A percentile compares a stretch with the other conserved stretches of the same genome.
These are phyloP conservation scores for Neelides folsomi DNA, from an alignment of 2,888 invertebrate genomes.

Conservation along the genomic window DNA sequence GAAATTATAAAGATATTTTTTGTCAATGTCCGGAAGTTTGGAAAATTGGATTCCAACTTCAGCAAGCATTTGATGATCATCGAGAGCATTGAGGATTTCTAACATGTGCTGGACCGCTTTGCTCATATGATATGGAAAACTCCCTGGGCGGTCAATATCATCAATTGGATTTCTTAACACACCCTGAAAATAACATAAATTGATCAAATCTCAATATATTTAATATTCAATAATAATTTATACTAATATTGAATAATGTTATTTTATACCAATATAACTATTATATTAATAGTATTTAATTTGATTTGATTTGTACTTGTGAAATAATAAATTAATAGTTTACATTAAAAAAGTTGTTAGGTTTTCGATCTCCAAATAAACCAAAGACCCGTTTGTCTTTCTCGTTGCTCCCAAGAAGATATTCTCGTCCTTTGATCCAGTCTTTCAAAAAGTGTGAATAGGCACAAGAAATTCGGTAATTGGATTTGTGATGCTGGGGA, in stretches of 20 bases:
- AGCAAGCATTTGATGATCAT: constrained; percentile 64
- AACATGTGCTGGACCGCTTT: constrained; percentile 67
- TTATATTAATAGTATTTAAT: not conserved
- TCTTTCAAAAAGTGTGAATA: constrained; percentile 62
- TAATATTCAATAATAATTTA: too few relatives aligned
- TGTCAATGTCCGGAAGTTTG: constrained; percentile 70
- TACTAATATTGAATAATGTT: too few relatives aligned
- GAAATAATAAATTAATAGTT: not conserved
- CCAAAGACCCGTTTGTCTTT: constrained; percentile 54
- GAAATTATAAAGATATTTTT: constrained; percentile 69
- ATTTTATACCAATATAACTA: not conserved
- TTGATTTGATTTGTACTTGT: not conserved
- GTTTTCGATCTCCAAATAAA: constrained; percentile 70
- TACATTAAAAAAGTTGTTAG: constrained; percentile 76
- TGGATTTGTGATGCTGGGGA: constrained; percentile 82
- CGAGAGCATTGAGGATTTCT: constrained; percentile 62
- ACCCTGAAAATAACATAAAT: constrained; percentile 44
- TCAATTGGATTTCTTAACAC: constrained; percentile 81
- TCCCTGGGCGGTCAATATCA: constrained; percentile 84
- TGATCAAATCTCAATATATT: too few relatives aligned
- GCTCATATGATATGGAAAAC: constrained; percentile 81
- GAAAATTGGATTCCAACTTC: constrained; percentile 65
- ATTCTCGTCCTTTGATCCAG: constrained; percentile 49
- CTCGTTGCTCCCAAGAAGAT: constrained; percentile 21
- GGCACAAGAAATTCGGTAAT: constrained; percentile 73